These are phyloP conservation scores for Pyrgilauda ruficollis DNA, from an alignment of 2,113 vertebrate species.

Conservation along the genomic window DNA sequence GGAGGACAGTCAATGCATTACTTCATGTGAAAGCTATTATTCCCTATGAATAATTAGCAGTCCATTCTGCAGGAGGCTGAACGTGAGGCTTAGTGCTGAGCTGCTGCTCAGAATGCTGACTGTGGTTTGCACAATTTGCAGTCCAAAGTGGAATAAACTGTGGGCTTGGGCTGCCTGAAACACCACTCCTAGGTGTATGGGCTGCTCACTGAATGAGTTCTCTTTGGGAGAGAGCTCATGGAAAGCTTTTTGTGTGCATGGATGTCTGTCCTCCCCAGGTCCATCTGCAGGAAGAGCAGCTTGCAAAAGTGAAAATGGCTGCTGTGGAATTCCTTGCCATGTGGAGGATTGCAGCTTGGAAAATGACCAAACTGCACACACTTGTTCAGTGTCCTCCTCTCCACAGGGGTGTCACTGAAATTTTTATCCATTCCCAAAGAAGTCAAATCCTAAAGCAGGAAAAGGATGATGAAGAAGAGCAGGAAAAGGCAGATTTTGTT, in stretches of 20 bases:
- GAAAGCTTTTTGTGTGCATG: neutral
- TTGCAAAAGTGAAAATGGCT: neutral
- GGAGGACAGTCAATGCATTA: conserved; percentile 56
- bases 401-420: neutral
- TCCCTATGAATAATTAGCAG: conserved; percentile 36
- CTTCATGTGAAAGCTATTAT: conserved; percentile 48
- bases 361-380: neutral
- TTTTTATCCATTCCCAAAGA: neutral
- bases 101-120: neutral
- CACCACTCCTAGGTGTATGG: neutral
- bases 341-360: neutral
- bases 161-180: neutral
- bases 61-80: neutral
- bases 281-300: neutral
- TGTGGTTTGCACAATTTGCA: neutral
- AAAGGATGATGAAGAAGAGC: neutral
- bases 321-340: neutral
- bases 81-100: neutral
- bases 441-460: neutral
- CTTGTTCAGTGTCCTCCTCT: rapidly evolving
- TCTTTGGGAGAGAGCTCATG: rapidly evolving
- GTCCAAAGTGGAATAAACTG: neutral
- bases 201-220: neutral
- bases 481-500: neutral
- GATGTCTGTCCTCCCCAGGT: neutral